Evolutionary conservation across 2,113 vertebrate species (phyloP).

Genomic region (Erythrocebus patas): DNA sequence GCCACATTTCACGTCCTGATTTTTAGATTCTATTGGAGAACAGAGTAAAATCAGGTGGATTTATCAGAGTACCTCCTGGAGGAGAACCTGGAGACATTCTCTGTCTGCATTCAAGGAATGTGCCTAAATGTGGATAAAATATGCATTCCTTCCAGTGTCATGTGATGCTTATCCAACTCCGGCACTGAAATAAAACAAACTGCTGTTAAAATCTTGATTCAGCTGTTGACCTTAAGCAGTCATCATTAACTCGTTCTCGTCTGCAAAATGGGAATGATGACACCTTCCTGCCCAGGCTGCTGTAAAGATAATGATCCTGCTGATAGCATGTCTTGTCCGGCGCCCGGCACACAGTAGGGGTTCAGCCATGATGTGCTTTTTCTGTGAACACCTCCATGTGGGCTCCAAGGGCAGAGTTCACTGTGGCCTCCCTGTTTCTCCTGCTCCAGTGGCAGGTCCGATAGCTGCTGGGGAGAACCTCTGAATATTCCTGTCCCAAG

Average conservation of each 20-base stretch:
- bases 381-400: neutral
- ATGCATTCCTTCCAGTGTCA: rapidly evolving
- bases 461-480: neutral
- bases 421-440: neutral
- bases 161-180: neutral
- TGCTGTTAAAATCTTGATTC: neutral
- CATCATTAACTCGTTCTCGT: neutral
- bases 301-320: neutral
- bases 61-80: neutral
- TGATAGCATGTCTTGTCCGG: rapidly evolving
- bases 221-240: neutral
- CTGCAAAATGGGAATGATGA: neutral
- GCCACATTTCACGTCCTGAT: neutral
- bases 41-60: neutral
- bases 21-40: neutral
- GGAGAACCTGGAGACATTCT: neutral
- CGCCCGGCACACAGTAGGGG: too few relatives aligned
- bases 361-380: neutral
- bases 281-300: neutral
- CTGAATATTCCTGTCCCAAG: neutral
- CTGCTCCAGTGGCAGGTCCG: neutral
- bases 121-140: neutral
- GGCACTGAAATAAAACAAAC: neutral
- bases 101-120: neutral
- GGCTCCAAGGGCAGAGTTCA: neutral